These are phyloP conservation scores for Hemicrepidius hirtus DNA, from an alignment of 2,888 invertebrate species.

Conservation along the genomic window DNA sequence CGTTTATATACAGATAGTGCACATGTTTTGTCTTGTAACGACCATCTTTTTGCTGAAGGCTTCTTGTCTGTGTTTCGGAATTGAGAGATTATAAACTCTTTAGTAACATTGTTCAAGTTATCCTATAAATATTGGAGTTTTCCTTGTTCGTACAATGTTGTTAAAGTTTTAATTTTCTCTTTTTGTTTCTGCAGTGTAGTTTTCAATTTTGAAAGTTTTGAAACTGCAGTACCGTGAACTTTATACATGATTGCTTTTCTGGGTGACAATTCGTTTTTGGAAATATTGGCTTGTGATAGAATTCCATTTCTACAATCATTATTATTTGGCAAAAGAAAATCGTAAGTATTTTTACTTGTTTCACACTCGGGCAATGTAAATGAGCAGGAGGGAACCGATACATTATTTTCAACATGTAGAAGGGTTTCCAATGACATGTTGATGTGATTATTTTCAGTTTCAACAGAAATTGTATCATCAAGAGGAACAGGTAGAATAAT, in stretches of 20 bases:
- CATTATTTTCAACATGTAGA: background rate
- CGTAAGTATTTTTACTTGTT: background rate
- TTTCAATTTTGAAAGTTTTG: slow-evolving; percentile 1
- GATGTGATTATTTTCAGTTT: no score
- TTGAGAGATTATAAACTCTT: background rate
- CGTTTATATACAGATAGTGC: slow-evolving; percentile 21
- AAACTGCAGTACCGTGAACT: slow-evolving; percentile 2
- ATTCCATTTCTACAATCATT: background rate
- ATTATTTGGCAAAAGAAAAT: background rate
- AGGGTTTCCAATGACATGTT: background rate
- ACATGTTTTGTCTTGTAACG: slow-evolving; percentile 2
- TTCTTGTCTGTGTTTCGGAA: background rate
- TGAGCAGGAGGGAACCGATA: background rate
- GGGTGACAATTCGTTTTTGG: background rate
- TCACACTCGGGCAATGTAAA: background rate
- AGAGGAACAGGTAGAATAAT: no score
- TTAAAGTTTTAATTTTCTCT: background rate
- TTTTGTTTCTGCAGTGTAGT: background rate
- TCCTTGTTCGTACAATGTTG: background rate
- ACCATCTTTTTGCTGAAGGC: background rate
- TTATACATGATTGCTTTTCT: background rate
- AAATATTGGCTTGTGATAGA: background rate
- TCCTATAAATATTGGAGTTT: background rate
- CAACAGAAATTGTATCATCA: no score
- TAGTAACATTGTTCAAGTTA: no score